Conservation (phyloP, 2,888 invertebrate genomes). For the Nephrotoma flavescens region DNA sequence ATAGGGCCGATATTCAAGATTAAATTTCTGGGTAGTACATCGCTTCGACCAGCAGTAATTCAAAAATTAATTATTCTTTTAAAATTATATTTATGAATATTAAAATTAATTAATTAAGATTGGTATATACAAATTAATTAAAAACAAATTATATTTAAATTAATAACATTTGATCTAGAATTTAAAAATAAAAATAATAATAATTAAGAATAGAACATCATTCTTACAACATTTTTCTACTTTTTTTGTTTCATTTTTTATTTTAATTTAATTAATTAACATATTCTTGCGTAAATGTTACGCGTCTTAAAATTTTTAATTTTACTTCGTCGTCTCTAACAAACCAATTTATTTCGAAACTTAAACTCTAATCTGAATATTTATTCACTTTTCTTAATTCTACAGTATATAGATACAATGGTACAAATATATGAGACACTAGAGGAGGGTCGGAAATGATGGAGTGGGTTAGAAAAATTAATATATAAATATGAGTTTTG, state of each 20-base stretch:
- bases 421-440: background rate
- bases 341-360: background rate
- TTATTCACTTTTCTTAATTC: background rate
- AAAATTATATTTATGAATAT: background rate
- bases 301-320: slow-evolving; percentile 20
- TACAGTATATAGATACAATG: background rate
- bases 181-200: background rate
- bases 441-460: background rate
- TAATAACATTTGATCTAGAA: background rate
- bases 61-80: too few relatives aligned
- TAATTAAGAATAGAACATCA: background rate
- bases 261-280: background rate
- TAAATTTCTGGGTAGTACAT: too few relatives aligned
- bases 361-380: background rate
- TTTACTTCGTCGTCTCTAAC: background rate
- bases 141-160: background rate
- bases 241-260: background rate
- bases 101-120: background rate
- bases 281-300: slow-evolving; percentile 24
- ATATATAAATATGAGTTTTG: background rate
- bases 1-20: too few relatives aligned
- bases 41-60: too few relatives aligned
- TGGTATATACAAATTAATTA: background rate
- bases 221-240: background rate
- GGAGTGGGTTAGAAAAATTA: background rate